A percentile compares a stretch with the other conserved stretches of the same genome.
These are phyloP conservation scores for Steromphala cineraria DNA, from an alignment of 2,888 invertebrate genomes.

Conservation along the genomic window DNA sequence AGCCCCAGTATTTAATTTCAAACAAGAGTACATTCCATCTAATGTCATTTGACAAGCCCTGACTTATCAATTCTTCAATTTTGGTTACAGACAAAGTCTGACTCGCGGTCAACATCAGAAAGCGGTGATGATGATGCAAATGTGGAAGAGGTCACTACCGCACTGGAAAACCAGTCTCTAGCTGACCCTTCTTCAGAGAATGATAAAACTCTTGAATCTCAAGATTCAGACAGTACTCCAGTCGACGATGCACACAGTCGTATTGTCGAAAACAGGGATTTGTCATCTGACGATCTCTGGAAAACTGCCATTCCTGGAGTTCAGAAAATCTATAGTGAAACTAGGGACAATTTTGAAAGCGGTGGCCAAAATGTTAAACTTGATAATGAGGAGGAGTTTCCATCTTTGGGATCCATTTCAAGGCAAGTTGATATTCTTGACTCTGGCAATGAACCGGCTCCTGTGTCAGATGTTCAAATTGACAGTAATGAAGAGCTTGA, in stretches of 20 bases:
- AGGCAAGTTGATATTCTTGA: too few species aligned
- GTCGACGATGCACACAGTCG: too few species aligned
- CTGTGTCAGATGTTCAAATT: too few species aligned
- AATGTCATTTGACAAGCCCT: too few species aligned
- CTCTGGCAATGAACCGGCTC: too few species aligned
- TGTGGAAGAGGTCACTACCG: conserved; percentile 9
- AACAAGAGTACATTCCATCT: too few species aligned
- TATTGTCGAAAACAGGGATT: too few species aligned
- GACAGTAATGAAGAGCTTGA: too few species aligned
- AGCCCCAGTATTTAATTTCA: too few species aligned
- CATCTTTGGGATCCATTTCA: not conserved
- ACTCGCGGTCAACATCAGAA: conserved; percentile 45
- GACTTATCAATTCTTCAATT: not conserved
- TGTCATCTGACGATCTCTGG: too few species aligned
- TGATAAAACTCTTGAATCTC: too few species aligned
- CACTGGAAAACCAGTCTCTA: not conserved
- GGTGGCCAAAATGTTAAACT: not conserved
- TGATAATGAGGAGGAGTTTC: not conserved
- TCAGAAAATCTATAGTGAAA: not conserved
- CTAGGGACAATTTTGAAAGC: not conserved
- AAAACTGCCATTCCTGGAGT: not conserved
- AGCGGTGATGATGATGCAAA: conserved; percentile 34
- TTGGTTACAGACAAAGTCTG: not conserved
- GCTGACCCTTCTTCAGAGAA: not conserved
- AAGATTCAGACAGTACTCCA: too few species aligned